Conservation (phyloP, 2,113 vertebrate genomes). For the Calypte anna region DNA sequence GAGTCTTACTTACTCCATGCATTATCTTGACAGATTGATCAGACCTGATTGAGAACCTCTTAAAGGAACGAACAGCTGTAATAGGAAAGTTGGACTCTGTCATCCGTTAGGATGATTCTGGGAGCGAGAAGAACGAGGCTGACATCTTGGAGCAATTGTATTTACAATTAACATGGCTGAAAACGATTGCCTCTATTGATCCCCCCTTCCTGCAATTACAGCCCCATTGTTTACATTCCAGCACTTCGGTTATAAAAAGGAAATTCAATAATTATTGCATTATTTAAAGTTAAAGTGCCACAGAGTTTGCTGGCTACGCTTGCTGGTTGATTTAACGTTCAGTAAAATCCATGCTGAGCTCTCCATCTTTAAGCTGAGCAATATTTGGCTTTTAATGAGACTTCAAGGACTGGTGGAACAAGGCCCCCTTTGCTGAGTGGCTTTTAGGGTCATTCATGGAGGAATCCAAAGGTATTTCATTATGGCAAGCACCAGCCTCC, state of each 20-base stretch:
- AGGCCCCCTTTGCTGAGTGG: background rate
- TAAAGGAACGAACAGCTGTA: slow-evolving; percentile 94
- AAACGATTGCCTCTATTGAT: slow-evolving; percentile 99
- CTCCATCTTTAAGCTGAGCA: slow-evolving; percentile 80
- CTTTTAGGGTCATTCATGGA: slow-evolving; percentile 26
- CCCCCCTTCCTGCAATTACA: slow-evolving; percentile 98
- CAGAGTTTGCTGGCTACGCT: slow-evolving; percentile 89
- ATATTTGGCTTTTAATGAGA: slow-evolving; percentile 84
- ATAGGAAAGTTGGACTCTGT: slow-evolving; percentile 92
- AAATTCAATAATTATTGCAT: slow-evolving; percentile 99
- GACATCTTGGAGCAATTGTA: slow-evolving; percentile 91
- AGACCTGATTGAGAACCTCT: slow-evolving; percentile 98
- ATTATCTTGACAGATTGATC: slow-evolving; percentile 99
- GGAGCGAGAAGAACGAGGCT: slow-evolving; percentile 87
- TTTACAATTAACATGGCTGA: slow-evolving; percentile 98
- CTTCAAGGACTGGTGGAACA: slow-evolving; percentile 65
- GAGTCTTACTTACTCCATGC: slow-evolving; percentile 95
- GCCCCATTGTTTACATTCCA: slow-evolving; percentile 99
- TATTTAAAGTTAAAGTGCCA: slow-evolving; percentile 99
- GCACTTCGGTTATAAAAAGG: slow-evolving; percentile 98
- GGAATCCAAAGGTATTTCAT: background rate
- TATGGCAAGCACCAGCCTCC: accelerated
- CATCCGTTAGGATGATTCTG: slow-evolving; percentile 90
- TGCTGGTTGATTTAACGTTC: slow-evolving; percentile 85
- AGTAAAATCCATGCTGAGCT: slow-evolving; percentile 82